Conservation (phyloP, 1,140 invertebrate genomes). For the Mesaphorura yosii region DNA sequence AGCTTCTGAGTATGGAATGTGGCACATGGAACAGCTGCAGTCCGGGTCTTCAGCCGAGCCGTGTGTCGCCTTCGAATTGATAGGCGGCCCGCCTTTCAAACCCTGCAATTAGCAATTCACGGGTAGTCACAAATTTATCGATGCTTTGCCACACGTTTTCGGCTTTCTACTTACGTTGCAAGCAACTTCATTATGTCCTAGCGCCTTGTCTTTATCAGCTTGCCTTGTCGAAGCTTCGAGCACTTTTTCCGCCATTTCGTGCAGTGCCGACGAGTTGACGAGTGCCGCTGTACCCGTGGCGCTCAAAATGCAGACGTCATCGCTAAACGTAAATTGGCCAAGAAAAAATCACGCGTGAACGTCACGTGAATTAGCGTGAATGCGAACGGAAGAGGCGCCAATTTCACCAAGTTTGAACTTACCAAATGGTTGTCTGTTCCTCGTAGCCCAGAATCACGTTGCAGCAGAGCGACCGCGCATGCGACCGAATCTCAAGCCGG, state of each 20-base stretch:
- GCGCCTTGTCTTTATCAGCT: too few relatives aligned
- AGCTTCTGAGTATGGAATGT: slow-evolving; percentile 63
- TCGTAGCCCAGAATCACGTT: slow-evolving; percentile 88
- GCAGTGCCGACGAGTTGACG: slow-evolving; percentile 38
- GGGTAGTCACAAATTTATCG: too few relatives aligned
- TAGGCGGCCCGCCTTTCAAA: too few relatives aligned
- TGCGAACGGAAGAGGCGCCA: too few relatives aligned
- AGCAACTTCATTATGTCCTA: too few relatives aligned
- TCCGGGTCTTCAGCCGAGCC: slow-evolving; percentile 11
- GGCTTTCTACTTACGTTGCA: too few relatives aligned
- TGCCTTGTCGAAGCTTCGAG: too few relatives aligned
- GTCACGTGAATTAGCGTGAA: background rate
- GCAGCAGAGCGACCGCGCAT: slow-evolving; percentile 76
- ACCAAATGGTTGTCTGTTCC: slow-evolving; percentile 82
- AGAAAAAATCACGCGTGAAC: too few relatives aligned
- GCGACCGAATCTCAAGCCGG: slow-evolving; percentile 82
- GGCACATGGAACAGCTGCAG: slow-evolving; percentile 50
- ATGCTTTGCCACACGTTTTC: too few relatives aligned
- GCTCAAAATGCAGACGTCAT: slow-evolving; percentile 87
- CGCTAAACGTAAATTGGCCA: slow-evolving; percentile 45
- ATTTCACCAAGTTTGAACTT: slow-evolving; percentile 33
- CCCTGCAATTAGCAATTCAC: too few relatives aligned
- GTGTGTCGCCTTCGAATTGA: slow-evolving; percentile 13
- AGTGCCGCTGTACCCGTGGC: slow-evolving; percentile 86
- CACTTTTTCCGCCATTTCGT: too few relatives aligned